A percentile compares a stretch with the other conserved stretches of the same genome.
Evolutionary conservation across 2,888 invertebrate species (phyloP).

Genomic region (Eulithis prunata): DNA sequence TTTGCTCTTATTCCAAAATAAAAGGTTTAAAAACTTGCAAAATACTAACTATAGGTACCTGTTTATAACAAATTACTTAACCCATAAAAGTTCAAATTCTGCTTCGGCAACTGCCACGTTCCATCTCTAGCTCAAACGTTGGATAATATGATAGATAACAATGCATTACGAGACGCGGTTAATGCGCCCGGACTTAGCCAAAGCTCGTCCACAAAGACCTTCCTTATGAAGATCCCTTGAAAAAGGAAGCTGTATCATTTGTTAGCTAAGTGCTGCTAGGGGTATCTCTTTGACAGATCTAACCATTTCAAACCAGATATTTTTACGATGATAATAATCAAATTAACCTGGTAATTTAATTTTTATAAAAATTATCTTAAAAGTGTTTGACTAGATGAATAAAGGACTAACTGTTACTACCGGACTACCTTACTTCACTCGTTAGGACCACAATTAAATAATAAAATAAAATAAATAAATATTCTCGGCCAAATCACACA

Average conservation of each 20-base stretch:
- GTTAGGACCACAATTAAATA: no score
- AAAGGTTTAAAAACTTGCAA: no score
- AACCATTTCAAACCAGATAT: no score
- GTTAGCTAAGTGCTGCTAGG: conserved; percentile 6
- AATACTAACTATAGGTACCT: no score
- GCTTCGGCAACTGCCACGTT: neutral
- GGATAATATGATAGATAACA: conserved; percentile 60
- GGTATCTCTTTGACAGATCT: neutral
- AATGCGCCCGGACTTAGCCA: conserved; percentile 52
- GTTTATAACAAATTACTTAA: neutral
- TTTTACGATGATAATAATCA: no score
- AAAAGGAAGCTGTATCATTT: conserved; percentile 29
- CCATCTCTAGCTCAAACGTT: conserved; percentile 22
- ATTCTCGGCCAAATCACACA: no score
- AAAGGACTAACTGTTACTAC: no score
- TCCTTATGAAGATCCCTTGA: conserved; percentile 35
- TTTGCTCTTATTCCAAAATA: no score
- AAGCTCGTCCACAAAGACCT: conserved; percentile 48
- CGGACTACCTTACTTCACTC: no score
- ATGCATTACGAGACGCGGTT: conserved; percentile 58
- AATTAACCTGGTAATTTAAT: neutral
- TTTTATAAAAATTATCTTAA: neutral
- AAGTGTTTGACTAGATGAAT: no score
- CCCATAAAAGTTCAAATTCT: neutral
- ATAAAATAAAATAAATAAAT: no score